Conservation (phyloP, 2,113 vertebrate genomes). For the Callospermophilus lateralis region DNA sequence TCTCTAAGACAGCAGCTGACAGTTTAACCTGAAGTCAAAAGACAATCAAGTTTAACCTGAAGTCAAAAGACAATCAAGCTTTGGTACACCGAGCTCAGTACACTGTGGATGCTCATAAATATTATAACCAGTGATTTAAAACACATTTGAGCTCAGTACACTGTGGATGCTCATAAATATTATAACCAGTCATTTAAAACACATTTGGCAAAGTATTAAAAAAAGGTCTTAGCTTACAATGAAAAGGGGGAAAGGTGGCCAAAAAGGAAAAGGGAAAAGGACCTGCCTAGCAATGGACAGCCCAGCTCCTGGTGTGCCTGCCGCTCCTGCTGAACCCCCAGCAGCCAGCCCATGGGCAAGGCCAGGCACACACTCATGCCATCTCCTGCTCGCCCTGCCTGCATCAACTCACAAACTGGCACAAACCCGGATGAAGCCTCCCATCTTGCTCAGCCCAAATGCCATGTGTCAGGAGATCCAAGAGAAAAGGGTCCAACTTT, state of each 20-base stretch:
- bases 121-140: neutral
- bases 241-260: neutral
- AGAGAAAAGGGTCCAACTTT: neutral
- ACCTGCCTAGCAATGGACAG: neutral
- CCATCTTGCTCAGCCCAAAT: neutral
- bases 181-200: neutral
- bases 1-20: neutral
- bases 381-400: neutral
- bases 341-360: neutral
- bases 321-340: too few relatives aligned
- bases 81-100: neutral
- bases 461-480: accelerated
- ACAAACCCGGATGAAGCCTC: neutral
- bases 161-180: neutral
- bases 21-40: neutral
- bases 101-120: neutral
- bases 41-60: neutral
- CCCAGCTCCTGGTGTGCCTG: neutral
- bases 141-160: too few relatives aligned
- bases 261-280: neutral
- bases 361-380: accelerated
- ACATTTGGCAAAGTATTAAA: neutral
- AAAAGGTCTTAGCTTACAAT: neutral
- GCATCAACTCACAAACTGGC: accelerated
- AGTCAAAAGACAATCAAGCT: neutral